phyloP scores from a whole-genome alignment of 2,888 invertebrate species.

The Pollenia labialis region DNA sequence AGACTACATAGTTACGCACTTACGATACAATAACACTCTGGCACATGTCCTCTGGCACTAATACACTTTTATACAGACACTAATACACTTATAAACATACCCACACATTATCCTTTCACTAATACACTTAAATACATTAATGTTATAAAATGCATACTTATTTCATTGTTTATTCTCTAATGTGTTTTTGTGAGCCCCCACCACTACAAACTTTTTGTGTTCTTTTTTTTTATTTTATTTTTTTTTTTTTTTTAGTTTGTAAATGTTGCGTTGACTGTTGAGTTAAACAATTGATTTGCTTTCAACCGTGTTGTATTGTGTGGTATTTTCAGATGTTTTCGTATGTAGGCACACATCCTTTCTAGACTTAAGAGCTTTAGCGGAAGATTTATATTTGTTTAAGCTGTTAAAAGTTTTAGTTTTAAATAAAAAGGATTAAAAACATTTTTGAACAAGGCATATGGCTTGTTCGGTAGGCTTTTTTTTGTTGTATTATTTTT shows the following conservation, averaged over 20 bases:
- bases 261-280: background rate
- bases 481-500: no score
- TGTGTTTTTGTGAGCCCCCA: background rate
- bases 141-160: background rate
- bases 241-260: background rate
- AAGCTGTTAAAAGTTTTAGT: constrained; percentile 15
- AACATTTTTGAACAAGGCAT: background rate
- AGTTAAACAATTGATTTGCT: constrained; percentile 32
- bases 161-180: constrained; percentile 7
- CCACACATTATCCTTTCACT: background rate
- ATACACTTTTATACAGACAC: background rate
- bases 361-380: background rate
- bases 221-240: background rate
- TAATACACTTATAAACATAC: background rate
- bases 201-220: background rate
- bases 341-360: no score
- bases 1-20: constrained; percentile 37
- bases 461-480: no score
- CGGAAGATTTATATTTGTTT: background rate
- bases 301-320: background rate
- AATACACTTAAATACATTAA: background rate
- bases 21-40: background rate
- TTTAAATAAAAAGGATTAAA: background rate
- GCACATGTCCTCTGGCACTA: background rate
- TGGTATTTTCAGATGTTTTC: background rate